Evolutionary conservation across 2,113 vertebrate genomes (phyloP).

Genomic region (Cyphomyrus plagiostoma): DNA sequence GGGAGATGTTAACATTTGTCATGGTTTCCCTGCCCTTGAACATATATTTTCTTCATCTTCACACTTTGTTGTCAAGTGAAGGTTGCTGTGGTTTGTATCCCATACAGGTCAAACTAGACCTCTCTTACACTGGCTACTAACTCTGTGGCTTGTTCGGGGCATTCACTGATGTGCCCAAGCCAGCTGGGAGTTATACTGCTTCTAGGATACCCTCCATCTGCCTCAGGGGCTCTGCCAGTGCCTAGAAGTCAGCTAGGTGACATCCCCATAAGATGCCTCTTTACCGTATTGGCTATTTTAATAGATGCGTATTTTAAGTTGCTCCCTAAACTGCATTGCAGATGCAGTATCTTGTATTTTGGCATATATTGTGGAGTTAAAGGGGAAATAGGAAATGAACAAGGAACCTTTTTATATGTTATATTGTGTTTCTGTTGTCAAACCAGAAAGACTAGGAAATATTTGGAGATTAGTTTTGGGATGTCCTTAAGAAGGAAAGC

Average conservation of each 20-base stretch:
- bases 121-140: not conserved
- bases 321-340: no score
- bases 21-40: not conserved
- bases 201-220: not conserved
- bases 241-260: not conserved
- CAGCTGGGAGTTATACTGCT: not conserved
- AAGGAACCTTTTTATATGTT: not conserved
- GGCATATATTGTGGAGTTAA: not conserved
- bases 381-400: not conserved
- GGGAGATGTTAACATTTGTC: not conserved
- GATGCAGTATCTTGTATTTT: not conserved
- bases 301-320: not conserved
- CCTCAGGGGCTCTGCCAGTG: not conserved
- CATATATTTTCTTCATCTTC: not conserved
- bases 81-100: not conserved
- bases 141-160: not conserved
- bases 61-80: not conserved
- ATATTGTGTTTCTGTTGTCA: not conserved
- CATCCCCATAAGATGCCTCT: not conserved
- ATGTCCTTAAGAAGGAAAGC: not conserved
- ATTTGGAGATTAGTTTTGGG: not conserved
- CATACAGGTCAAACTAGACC: not conserved
- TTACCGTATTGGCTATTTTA: not conserved
- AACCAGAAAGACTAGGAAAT: conserved; percentile 7
- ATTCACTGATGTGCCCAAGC: not conserved